Percentiles rank a stretch among this genome's conserved stretches.
These are phyloP conservation scores for Paramuricea clavata DNA, from an alignment of 92 coral and sea anemone genomes.

Conservation along the genomic window DNA sequence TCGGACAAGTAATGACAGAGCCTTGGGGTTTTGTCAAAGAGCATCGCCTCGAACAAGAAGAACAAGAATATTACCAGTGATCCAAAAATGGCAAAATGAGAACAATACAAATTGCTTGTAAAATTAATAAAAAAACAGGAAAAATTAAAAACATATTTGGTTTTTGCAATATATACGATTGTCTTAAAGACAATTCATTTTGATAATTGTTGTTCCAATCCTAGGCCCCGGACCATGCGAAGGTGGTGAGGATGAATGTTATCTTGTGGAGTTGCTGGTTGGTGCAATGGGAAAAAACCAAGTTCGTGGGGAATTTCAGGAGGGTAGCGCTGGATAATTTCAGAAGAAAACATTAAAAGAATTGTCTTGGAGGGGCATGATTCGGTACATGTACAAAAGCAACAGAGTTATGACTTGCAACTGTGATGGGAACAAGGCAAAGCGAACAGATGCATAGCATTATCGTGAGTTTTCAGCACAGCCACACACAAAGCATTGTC, in stretches of 20 bases:
- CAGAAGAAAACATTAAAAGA: neutral
- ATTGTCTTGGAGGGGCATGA: constrained; percentile 2
- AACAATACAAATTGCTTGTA: neutral
- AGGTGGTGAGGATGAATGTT: neutral
- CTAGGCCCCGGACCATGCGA: no score
- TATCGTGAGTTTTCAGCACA: no score
- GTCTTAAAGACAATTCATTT: neutral
- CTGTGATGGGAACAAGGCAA: neutral
- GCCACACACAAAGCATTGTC: no score
- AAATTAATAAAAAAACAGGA: neutral
- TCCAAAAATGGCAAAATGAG: no score
- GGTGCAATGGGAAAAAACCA: neutral
- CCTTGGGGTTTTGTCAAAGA: no score
- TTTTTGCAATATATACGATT: neutral
- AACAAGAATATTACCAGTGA: no score
- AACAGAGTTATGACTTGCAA: neutral
- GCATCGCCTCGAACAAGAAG: no score
- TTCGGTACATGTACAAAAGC: neutral
- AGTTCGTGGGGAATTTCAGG: neutral
- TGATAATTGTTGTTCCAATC: no score
- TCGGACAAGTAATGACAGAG: no score
- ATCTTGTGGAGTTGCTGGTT: neutral
- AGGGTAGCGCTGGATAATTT: neutral
- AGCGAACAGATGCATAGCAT: neutral
- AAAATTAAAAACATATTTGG: neutral